phyloP scores from a whole-genome alignment of 1,140 invertebrate genomes.

The Drosophila triauraria region DNA sequence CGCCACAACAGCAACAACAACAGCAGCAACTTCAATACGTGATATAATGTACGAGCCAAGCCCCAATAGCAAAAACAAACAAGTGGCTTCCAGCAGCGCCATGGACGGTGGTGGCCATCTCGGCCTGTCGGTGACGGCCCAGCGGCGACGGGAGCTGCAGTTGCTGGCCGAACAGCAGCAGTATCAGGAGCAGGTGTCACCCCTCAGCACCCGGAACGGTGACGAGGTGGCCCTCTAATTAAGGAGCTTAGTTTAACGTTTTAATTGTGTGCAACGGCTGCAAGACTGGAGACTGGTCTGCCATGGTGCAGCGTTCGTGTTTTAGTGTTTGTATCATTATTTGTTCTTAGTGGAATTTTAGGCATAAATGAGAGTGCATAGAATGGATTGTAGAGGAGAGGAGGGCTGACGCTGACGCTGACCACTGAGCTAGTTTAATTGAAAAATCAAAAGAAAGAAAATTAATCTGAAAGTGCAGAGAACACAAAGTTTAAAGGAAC shows the following conservation, averaged over 20 bases:
- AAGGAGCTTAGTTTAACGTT: conserved; percentile 41
- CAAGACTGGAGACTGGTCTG: conserved; percentile 56
- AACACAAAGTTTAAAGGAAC: conserved; percentile 33
- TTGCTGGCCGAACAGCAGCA: conserved; percentile 66
- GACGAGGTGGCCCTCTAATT: conserved; percentile 79
- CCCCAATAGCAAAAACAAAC: conserved; percentile 50
- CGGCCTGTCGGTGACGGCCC: conserved; percentile 65
- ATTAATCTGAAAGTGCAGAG: conserved; percentile 22
- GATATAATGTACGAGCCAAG: conserved; percentile 73
- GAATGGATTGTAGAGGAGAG: conserved; percentile 3
- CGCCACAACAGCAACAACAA: conserved; percentile 32
- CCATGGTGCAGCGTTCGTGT: conserved; percentile 49
- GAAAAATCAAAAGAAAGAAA: conserved; percentile 45
- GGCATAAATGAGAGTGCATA: conserved; percentile 29
- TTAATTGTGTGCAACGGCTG: conserved; percentile 29
- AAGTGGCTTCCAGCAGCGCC: conserved; percentile 59
- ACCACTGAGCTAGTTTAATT: conserved; percentile 64
- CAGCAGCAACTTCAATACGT: conserved; percentile 54
- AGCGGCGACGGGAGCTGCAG: conserved; percentile 71
- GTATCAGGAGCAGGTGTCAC: conserved; percentile 68
- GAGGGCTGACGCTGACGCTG: conserved; percentile 1
- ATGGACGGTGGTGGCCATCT: conserved; percentile 49
- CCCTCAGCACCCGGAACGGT: conserved; percentile 63
- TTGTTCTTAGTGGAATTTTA: conserved; percentile 69
- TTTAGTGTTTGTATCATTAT: conserved; percentile 56